These are phyloP conservation scores for Sarotherodon lohbergeri DNA, from an alignment of 2,113 vertebrate species.

Conservation along the genomic window DNA sequence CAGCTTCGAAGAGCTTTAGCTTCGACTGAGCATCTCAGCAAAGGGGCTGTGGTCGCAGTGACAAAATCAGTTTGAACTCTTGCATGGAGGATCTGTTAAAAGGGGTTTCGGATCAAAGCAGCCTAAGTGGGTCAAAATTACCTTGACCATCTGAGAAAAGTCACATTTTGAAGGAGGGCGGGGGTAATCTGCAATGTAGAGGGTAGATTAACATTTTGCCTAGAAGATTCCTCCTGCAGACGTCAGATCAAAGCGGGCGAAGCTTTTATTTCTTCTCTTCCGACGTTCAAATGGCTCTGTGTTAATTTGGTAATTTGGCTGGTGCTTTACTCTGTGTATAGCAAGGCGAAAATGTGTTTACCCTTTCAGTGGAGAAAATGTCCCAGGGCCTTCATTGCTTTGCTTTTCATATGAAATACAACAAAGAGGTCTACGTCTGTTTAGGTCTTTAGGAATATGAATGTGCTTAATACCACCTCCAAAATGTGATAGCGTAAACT, in stretches of 20 bases:
- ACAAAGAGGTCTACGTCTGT: background rate
- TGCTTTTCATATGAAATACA: constrained; percentile 15
- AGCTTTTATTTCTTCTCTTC: constrained; percentile 46
- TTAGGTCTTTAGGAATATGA: background rate
- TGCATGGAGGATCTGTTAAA: constrained; percentile 62
- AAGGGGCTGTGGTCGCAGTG: constrained; percentile 54
- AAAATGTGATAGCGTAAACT: background rate
- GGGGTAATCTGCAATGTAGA: constrained; percentile 68
- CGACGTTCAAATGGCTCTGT: constrained; percentile 38
- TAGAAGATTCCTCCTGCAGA: constrained; percentile 63
- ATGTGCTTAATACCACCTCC: background rate
- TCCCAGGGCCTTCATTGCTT: background rate
- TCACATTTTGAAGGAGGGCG: constrained; percentile 56
- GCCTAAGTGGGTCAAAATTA: constrained; percentile 74
- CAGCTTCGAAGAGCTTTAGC: constrained; percentile 59
- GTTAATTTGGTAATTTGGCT: constrained; percentile 52
- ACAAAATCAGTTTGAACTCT: constrained; percentile 68
- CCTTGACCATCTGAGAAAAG: constrained; percentile 72
- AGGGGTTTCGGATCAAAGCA: constrained; percentile 69
- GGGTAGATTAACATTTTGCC: constrained; percentile 68
- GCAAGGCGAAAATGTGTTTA: constrained; percentile 28
- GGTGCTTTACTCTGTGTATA: constrained; percentile 12
- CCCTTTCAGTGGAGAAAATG: constrained; percentile 19
- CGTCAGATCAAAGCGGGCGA: constrained; percentile 67
- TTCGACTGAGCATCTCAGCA: constrained; percentile 49